A percentile compares a stretch with the other conserved stretches of the same genome.
phyloP scores from a whole-genome alignment of 1,140 invertebrate species.

The Holotrichia oblita region DNA sequence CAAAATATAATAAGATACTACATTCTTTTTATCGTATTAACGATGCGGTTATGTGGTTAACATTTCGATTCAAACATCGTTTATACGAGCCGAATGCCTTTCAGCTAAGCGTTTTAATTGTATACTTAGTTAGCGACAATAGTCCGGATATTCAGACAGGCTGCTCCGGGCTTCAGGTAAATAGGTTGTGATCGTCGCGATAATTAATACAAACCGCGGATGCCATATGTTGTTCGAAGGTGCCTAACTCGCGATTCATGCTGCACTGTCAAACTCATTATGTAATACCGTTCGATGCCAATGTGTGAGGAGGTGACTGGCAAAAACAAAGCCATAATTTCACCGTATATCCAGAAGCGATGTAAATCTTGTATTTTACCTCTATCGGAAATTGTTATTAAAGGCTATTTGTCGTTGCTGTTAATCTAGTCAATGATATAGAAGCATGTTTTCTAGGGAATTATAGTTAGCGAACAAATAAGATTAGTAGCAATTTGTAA shows the following conservation, averaged over 20 bases:
- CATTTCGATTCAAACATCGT: no score
- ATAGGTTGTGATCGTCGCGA: conserved; percentile 20
- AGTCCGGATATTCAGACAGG: conserved; percentile 25
- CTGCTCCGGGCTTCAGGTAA: conserved; percentile 23
- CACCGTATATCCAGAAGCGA: neutral
- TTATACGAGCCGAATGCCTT: neutral
- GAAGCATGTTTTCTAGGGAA: neutral
- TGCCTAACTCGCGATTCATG: neutral
- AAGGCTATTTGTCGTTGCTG: neutral
- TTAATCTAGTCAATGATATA: neutral
- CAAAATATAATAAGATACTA: no score
- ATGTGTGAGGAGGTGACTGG: conserved; percentile 1
- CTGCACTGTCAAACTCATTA: neutral
- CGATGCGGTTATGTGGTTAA: no score
- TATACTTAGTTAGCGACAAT: conserved; percentile 5
- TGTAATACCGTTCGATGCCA: neutral
- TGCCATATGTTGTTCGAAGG: conserved; percentile 20
- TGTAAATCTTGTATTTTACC: conserved; percentile 23
- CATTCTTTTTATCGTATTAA: no score
- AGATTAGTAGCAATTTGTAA: no score
- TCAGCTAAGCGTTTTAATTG: neutral
- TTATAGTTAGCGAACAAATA: neutral
- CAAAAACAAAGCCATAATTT: conserved; percentile 7
- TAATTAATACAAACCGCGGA: conserved; percentile 27
- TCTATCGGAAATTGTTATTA: neutral